Base-by-base conservation (phyloP, 2,888 invertebrate species). In the Diarsia brunnea region DNA sequence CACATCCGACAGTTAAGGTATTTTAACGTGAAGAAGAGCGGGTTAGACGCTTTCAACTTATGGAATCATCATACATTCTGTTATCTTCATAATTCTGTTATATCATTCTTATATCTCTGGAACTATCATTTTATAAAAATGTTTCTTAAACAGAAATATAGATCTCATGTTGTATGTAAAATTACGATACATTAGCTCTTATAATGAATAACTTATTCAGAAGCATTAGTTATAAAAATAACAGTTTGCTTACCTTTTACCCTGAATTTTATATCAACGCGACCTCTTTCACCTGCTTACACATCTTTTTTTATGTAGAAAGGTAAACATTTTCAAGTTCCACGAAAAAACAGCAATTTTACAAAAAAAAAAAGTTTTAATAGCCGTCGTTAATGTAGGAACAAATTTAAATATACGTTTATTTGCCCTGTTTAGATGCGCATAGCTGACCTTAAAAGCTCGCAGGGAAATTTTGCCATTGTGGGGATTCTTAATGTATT, bases 321-420 rank as follows among this genome's bases (percentile, higher is more conserved):
- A 71, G 19, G 64, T 65, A 79, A 73, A 72, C 38, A 76, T 73
- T 84, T 77, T 61, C 51, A 58, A 79, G 58, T 81, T 81, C 47
- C 61, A 75, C 49, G 71, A 73, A 73, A 71, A 72, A 83, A 66
- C 68, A 70, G 66, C 64, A 73, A 76, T 78, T 81, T 83, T 66
- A 78, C 64, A 81, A 83, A 84, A 80, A 83, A 84, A 80, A 82
- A 81, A 79, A 77, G 78, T 86, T 86, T 80, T 82, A 80, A 82
- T 72, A 81, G 77, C 60, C 63, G 58, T 64, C 69, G 70, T 83
- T 84, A 82, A 79, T 79, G 84, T 70, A 61, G 61, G 53, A 73
- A 75, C 78, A 78, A 82, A 82, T 82, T 86, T 82, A 82, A 84
- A 86, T 78, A 76, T 85, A 86, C 72, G 74, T 76, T 84, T 84